Evolutionary conservation across 1,140 invertebrate species (phyloP).

Genomic region (Hylaeus volcanicus): DNA sequence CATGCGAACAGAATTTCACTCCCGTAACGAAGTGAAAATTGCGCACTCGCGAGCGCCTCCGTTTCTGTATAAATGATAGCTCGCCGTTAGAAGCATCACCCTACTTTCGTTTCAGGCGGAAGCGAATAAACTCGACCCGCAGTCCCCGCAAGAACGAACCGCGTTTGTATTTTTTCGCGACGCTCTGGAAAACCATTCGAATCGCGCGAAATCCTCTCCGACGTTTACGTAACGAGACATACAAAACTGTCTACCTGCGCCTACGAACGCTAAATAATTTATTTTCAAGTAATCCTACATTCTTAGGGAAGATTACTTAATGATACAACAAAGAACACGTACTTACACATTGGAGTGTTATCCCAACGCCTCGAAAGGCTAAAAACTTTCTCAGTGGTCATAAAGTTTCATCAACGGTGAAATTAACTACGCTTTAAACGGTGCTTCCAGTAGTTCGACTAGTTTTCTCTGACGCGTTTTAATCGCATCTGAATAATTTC

Average conservation of each 20-base stretch:
- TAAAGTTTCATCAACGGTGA: too few species aligned
- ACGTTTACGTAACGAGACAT: not conserved
- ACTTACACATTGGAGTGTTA: too few species aligned
- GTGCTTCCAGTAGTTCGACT: too few species aligned
- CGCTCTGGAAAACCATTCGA: not conserved
- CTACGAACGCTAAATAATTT: too few species aligned
- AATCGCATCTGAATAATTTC: slow-evolving; percentile 1
- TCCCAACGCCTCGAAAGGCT: too few species aligned
- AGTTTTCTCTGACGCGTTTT: not conserved
- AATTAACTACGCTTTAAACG: too few species aligned
- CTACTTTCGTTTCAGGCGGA: slow-evolving; percentile 66
- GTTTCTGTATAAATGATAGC: slow-evolving; percentile 58
- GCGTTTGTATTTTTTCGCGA: not conserved
- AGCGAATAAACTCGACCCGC: slow-evolving; percentile 31
- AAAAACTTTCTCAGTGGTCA: too few species aligned
- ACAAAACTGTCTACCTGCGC: not conserved
- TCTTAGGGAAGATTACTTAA: too few species aligned
- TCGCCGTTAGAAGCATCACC: slow-evolving; percentile 50
- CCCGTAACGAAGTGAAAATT: slow-evolving; percentile 76
- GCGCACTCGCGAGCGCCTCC: slow-evolving; percentile 52
- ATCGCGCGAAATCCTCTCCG: not conserved
- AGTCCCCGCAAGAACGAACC: slow-evolving; percentile 17
- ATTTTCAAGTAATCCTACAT: too few species aligned
- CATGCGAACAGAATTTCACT: slow-evolving; percentile 70
- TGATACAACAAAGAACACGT: too few species aligned